These are phyloP conservation scores for Drosophila paulistorum DNA, from an alignment of 1,140 invertebrate species.

Conservation along the genomic window DNA sequence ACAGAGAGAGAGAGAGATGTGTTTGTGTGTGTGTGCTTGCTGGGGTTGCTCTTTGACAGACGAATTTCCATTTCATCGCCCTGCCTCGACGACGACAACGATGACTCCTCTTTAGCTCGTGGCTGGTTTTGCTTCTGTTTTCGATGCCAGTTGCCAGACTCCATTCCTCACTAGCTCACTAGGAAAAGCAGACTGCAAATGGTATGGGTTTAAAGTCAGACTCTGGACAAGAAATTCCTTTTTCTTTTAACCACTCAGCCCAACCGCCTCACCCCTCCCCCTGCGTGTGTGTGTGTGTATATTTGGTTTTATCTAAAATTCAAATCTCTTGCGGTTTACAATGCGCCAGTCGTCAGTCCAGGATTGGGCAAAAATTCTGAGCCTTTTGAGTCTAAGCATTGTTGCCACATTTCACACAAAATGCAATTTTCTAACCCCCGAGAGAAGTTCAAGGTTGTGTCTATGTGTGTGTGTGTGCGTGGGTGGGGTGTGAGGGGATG, in stretches of 20 bases:
- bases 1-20: background rate
- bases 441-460: slow-evolving; percentile 59
- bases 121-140: slow-evolving; percentile 2
- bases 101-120: background rate
- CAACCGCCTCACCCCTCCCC: slow-evolving; percentile 10
- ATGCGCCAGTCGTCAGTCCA: slow-evolving; percentile 44
- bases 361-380: background rate
- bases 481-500: background rate
- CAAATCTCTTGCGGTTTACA: slow-evolving; percentile 74
- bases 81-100: background rate
- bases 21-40: background rate
- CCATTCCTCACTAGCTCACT: slow-evolving; percentile 6
- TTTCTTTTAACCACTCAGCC: background rate
- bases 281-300: slow-evolving; percentile 30
- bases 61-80: slow-evolving; percentile 23
- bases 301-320: slow-evolving; percentile 69
- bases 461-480: slow-evolving; percentile 21
- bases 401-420: slow-evolving; percentile 53
- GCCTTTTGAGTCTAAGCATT: slow-evolving; percentile 20
- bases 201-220: slow-evolving; percentile 49
- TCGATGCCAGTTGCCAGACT: slow-evolving; percentile 5
- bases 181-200: slow-evolving; percentile 31
- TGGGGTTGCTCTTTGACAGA: slow-evolving; percentile 56
- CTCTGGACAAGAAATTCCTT: slow-evolving; percentile 13
- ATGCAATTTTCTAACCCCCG: slow-evolving; percentile 44